Conservation (phyloP, 64 coral and sea anemone species). For the Montipora sp. region DNA sequence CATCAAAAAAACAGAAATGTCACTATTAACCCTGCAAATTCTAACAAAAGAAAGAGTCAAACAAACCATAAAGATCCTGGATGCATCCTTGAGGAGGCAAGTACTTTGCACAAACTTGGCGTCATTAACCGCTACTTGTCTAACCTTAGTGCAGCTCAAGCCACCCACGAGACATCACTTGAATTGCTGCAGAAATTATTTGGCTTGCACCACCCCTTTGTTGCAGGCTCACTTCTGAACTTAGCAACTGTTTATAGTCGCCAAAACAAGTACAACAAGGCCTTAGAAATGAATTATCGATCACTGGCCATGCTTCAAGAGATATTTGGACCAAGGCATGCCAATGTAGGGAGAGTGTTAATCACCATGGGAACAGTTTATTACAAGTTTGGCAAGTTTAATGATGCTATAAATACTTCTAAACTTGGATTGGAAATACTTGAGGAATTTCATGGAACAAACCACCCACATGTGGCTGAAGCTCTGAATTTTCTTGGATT, state of each 20-base stretch:
- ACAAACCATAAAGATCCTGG: background rate
- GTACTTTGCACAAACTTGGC: conserved; percentile 82
- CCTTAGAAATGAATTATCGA: conserved; percentile 70
- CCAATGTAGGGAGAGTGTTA: conserved; percentile 67
- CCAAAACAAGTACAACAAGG: conserved; percentile 44
- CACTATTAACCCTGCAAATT: background rate
- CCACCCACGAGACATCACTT: conserved; percentile 55
- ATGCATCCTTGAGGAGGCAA: conserved; percentile 51
- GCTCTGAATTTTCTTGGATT: conserved; percentile 83
- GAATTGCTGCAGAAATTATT: conserved; percentile 41
- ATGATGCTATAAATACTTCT: conserved; percentile 45
- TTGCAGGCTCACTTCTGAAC: conserved; percentile 73
- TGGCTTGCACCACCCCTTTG: conserved; percentile 28
- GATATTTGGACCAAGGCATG: conserved; percentile 61
- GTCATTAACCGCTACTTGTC: conserved; percentile 79
- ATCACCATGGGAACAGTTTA: conserved; percentile 70
- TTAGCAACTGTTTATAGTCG: conserved; percentile 85
- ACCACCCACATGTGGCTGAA: conserved; percentile 86
- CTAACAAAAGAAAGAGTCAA: background rate
- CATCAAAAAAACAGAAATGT: background rate
- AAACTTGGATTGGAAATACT: conserved; percentile 77
- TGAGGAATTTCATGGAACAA: conserved; percentile 57
- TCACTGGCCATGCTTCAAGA: conserved; percentile 56
- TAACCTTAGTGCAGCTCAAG: conserved; percentile 50
- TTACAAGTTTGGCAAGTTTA: conserved; percentile 72